Evolutionary conservation across 1,140 invertebrate genomes (phyloP).

Genomic region (Zaprionus nigranus): DNA sequence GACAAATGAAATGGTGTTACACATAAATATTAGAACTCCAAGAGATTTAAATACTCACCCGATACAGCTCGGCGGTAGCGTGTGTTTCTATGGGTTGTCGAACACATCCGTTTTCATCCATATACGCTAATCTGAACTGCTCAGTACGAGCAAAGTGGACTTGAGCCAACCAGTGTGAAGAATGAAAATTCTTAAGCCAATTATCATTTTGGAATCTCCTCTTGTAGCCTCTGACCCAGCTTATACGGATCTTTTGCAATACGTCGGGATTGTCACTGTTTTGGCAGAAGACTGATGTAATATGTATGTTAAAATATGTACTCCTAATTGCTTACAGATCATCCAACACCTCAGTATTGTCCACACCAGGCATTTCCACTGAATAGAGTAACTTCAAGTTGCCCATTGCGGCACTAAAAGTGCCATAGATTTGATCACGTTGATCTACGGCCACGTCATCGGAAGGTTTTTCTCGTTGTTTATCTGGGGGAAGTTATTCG

Average conservation of each 20-base stretch:
- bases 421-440: conserved; percentile 33
- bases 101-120: not conserved
- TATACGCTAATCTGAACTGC: not conserved
- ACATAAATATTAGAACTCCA: not conserved
- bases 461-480: not conserved
- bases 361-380: conserved; percentile 16
- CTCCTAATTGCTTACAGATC: conserved; percentile 26
- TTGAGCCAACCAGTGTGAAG: not conserved
- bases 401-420: conserved; percentile 20
- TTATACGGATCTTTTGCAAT: conserved; percentile 2
- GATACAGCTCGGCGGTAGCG: not conserved
- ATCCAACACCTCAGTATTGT: conserved; percentile 16
- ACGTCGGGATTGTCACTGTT: conserved; percentile 1
- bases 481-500: conserved; percentile 1
- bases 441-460: conserved; percentile 9
- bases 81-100: not conserved
- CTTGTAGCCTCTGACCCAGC: not conserved
- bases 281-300: not conserved
- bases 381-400: conserved; percentile 27
- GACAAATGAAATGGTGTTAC: not conserved
- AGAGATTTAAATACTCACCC: not conserved
- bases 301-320: not conserved
- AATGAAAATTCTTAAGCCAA: not conserved
- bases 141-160: conserved; percentile 5
- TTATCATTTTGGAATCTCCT: not conserved